These are phyloP conservation scores for Ormyrus pomaceus DNA, from an alignment of 2,888 invertebrate genomes.

Conservation along the genomic window DNA sequence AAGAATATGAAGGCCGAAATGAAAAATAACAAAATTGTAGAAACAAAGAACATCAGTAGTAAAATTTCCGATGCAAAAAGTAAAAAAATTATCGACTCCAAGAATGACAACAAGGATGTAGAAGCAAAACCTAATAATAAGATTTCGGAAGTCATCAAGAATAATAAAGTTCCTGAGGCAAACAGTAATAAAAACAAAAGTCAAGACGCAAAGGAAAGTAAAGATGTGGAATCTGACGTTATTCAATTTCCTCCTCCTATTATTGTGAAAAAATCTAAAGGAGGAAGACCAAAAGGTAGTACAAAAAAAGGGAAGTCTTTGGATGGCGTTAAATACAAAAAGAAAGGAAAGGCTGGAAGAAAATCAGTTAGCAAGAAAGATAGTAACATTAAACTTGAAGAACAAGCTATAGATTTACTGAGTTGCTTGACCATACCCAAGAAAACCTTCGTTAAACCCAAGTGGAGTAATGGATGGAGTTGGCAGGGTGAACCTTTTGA, in stretches of 20 bases:
- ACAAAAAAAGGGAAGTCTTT: conserved; percentile 44
- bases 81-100: conserved; percentile 1
- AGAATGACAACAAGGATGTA: conserved; percentile 11
- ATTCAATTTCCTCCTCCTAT: neutral
- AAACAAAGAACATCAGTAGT: conserved; percentile 46
- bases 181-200: conserved; percentile 48
- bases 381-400: conserved; percentile 69
- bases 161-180: conserved; percentile 56
- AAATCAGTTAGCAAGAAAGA: conserved; percentile 68
- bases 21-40: conserved; percentile 41
- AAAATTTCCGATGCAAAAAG: too few relatives aligned
- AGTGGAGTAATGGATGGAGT: conserved; percentile 95
- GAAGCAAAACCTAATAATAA: conserved; percentile 4
- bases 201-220: conserved; percentile 21
- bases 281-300: neutral
- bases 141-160: too few relatives aligned
- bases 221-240: neutral
- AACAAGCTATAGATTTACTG: conserved; percentile 60
- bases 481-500: conserved; percentile 92
- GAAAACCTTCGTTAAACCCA: conserved; percentile 78
- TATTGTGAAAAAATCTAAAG: neutral
- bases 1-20: conserved; percentile 54
- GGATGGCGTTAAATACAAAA: conserved; percentile 54
- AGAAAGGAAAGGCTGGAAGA: conserved; percentile 55
- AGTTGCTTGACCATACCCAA: conserved; percentile 73